Base-by-base conservation (phyloP, 2,797 vertebrate genomes). In the Danio tinwini region DNA sequence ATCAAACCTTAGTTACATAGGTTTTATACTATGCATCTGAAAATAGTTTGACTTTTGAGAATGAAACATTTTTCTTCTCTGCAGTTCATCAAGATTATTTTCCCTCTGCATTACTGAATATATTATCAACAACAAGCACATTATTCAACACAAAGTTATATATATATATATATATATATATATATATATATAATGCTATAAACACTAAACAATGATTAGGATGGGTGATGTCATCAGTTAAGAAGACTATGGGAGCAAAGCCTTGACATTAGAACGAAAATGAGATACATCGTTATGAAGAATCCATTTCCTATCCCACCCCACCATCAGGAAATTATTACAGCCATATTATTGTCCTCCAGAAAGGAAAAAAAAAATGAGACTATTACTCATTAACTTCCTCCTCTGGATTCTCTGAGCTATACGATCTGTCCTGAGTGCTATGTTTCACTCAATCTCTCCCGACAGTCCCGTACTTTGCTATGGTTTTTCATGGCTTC, bases 401-500 rank as follows among this genome's bases (percentile, higher is more conserved):
- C 59, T 72, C 45, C 17, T 58, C 68, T 56, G 21, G 56, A 40
- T 82, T 58, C 59, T 65, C 64, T 44, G 63, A 74, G 74, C 83
- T 83, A 76, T 80, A 83, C 21, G 59, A 82, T 80, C 72, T 69
- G 81, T 76, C 74, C 84, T 86, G 84, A 86, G 81, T 74, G 78
- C 85, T 83, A 82, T 78, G 82, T 76, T 75, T 81, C 74, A 61
- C 78, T 79, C 83, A 63, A 58, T 80, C 78, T 55, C 83, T 81
- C 83, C 73, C 65, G 71, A 50, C 21, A 67, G 55, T 76, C 78
- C 71, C 52, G 11, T 47, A 39, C 72, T 83, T 86, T 81, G 65
- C 82, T 84, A 81, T 50, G 39, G 72, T 83, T 86, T 81, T 63
- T 81, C 84, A 81, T 86, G 85, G 56, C 70, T 84, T 81, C 72